These are phyloP conservation scores for Chelonus insularis DNA, from an alignment of 1,140 invertebrate genomes.

Conservation along the genomic window DNA sequence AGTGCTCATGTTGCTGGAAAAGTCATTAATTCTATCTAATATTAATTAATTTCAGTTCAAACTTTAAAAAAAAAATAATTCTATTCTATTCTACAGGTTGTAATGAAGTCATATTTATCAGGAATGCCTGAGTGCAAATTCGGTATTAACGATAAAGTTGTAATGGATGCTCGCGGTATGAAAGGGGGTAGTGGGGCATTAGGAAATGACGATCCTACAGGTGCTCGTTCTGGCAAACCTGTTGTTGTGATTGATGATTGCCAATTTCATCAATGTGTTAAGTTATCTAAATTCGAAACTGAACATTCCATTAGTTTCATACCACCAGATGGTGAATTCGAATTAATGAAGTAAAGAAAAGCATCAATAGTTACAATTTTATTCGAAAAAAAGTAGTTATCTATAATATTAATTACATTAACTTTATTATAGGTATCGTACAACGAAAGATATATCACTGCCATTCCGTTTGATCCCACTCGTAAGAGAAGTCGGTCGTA, in stretches of 20 bases:
- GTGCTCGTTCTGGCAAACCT: conserved; percentile 85
- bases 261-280: conserved; percentile 99
- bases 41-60: too few species aligned
- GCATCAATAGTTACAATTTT: too few species aligned
- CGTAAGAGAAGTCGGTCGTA: conserved; percentile 95
- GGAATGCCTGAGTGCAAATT: conserved; percentile 99
- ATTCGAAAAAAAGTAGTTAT: too few species aligned
- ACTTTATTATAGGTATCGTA: conserved; percentile 82
- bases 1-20: conserved; percentile 99
- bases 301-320: conserved; percentile 99
- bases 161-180: conserved; percentile 96
- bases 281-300: conserved; percentile 99
- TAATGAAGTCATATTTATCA: conserved; percentile 99
- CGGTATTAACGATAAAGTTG: conserved; percentile 99
- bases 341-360: conserved; percentile 99
- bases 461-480: conserved; percentile 99
- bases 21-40: conserved; percentile 36
- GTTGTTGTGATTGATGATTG: conserved; percentile 99
- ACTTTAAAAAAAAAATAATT: too few species aligned
- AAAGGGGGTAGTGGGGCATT: conserved; percentile 66
- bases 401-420: too few species aligned
- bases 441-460: conserved; percentile 99
- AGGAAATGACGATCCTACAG: conserved; percentile 79
- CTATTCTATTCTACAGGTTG: too few species aligned
- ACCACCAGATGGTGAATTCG: conserved; percentile 99